A percentile compares a stretch with the other conserved stretches of the same genome.
Evolutionary conservation across 2,113 vertebrate species (phyloP).

Genomic region (Phasianus colchicus): DNA sequence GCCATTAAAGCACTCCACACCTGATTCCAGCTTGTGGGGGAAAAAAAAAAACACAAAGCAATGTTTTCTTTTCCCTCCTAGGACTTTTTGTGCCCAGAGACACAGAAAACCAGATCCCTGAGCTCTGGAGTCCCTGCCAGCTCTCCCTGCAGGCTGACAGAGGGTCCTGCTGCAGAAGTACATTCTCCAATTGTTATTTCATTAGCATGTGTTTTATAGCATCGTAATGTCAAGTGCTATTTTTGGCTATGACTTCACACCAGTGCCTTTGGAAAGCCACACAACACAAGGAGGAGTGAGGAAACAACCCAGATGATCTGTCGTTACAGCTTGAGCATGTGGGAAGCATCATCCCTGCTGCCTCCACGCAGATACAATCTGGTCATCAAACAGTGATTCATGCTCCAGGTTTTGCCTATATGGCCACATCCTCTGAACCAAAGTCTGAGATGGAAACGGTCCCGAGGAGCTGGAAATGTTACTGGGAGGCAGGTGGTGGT

Average conservation of each 20-base stretch:
- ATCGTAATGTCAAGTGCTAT: slow-evolving; percentile 24
- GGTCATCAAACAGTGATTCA: slow-evolving; percentile 15
- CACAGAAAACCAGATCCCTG: slow-evolving; percentile 37
- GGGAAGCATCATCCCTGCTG: slow-evolving; percentile 53
- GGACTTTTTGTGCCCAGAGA: slow-evolving; percentile 2
- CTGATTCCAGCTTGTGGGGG: not conserved
- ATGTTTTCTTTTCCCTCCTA: not conserved
- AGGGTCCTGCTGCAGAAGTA: slow-evolving; percentile 52
- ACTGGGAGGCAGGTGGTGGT: not conserved
- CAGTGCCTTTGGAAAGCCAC: slow-evolving; percentile 50
- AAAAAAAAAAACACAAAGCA: not conserved
- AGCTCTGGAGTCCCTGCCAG: slow-evolving; percentile 43
- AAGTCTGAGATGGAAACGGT: not conserved
- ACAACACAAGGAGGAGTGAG: slow-evolving; percentile 31
- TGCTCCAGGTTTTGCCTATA: not conserved
- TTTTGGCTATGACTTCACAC: slow-evolving; percentile 66
- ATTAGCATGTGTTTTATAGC: slow-evolving; percentile 66
- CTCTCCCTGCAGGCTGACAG: slow-evolving; percentile 20
- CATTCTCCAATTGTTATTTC: slow-evolving; percentile 65
- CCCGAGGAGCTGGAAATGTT: not conserved
- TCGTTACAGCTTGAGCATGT: slow-evolving; percentile 25
- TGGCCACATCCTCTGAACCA: not conserved
- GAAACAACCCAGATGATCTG: slow-evolving; percentile 48
- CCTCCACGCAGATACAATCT: not conserved
- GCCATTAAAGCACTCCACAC: not conserved